Evolutionary conservation across 2,888 invertebrate genomes (phyloP), one percentile per base, ranked within the genome.

Genomic region (Drosophila ezoana): DNA sequence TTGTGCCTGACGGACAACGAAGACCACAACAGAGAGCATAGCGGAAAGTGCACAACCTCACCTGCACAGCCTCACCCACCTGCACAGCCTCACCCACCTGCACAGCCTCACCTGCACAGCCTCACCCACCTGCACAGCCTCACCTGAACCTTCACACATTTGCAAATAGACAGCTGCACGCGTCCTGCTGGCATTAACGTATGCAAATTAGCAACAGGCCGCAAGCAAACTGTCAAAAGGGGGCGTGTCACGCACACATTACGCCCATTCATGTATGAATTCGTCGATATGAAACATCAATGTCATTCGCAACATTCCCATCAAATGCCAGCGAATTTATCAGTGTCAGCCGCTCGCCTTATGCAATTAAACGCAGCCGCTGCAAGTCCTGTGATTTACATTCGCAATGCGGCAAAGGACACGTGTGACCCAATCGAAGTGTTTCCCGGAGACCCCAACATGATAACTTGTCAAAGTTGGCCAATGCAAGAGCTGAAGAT

Each of bases 141-240:
- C 18, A 28, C 1, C 11, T 41, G 1, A 13, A 14, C 18, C 23
- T 5, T 23, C 23, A 32, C 48, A 54, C 18, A 56, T 51, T 16
- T 38, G 33, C 18, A 44, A 18, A 45, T 28, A 18, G n/a, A 51
- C 64, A 18, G 10, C 2, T 20, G 35, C 11, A 11, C n/a, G 18
- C 57, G 43, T 38, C 10, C 58, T 56, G 60, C 35, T 56, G 60
- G 56, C 35, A 53, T 48, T 57, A 33, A 58, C 47, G 41, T 67
- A 74, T 79, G 81, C 59, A 76, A 76, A 79, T 68, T 60, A 71
- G 47, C 59, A 52, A 47, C 49, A 57, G 57, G 43, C 52, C 62
- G 49, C 60, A 48, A 33, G 44, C 35, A 18, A 10, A 41, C 14
- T 38, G 48, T 9, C 56, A 63, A 38, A 41, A 28, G 33, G 13